A percentile compares a stretch with the other conserved stretches of the same genome.
phyloP scores from a whole-genome alignment of 2,113 vertebrate species.

The Phodopus roborovskii region DNA sequence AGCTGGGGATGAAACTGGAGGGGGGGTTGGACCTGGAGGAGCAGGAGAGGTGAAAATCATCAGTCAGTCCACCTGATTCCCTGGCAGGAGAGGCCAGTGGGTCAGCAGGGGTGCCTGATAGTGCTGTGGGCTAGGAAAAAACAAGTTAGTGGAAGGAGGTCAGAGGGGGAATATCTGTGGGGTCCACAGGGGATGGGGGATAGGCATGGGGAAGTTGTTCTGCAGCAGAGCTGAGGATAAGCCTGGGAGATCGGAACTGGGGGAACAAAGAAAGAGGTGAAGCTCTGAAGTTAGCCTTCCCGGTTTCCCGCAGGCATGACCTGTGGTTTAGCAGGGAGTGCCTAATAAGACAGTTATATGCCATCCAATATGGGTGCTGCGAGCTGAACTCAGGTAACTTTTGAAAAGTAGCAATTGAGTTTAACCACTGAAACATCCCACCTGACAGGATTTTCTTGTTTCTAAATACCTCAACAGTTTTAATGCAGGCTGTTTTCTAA shows the following conservation, averaged over 20 bases:
- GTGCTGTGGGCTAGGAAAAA: background rate
- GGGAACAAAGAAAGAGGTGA: background rate
- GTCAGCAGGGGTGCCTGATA: background rate
- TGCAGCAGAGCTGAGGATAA: background rate
- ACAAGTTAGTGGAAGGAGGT: background rate
- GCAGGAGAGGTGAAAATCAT: background rate
- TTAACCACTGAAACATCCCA: background rate
- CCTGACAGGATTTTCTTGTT: background rate
- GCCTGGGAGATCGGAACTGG: background rate
- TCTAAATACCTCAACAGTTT: background rate
- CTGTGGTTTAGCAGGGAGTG: background rate
- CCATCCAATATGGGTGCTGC: background rate
- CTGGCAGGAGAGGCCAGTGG: background rate
- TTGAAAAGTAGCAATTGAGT: background rate
- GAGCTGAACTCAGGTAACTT: background rate
- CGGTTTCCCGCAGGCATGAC: background rate
- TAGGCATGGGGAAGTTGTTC: background rate
- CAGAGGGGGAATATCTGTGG: background rate
- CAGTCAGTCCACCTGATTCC: background rate
- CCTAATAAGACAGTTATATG: background rate
- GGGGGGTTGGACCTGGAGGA: background rate
- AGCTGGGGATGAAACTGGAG: background rate
- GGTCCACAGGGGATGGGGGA: background rate
- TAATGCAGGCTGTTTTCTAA: no score
- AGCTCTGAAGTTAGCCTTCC: background rate